Evolutionary conservation across 2,797 vertebrate genomes (phyloP), one percentile per base, ranked within the genome.

Genomic region (Cynopterus sphinx): DNA sequence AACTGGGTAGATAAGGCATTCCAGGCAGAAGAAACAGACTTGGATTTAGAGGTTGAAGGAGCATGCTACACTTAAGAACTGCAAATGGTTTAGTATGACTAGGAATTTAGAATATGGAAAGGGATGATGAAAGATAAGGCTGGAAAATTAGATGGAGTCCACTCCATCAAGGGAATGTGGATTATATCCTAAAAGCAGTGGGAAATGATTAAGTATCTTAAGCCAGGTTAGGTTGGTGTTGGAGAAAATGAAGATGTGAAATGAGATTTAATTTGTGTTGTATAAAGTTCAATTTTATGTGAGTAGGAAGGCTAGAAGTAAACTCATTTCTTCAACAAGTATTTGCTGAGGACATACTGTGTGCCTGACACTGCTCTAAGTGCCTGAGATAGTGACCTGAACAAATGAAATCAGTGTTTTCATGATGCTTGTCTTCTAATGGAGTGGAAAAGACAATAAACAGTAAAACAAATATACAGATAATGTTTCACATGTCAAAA

Each of bases 71-170:
- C 33, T 91, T 77, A 68, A 81, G 43, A 55, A 36, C 15, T 89
- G 9, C 71, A 95, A 70, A 70, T 33, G 67, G 46, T 36, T 88
- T 70, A 33, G 41, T 82, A 73, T 94, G 67, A 85, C 2, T 65
- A 39, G 26, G 26, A 89, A 89, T 55, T 91, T 67, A 91, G 31
- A 86, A 57, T 84, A 33, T 87, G 7, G 84, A 90, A 91, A 91
- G 21, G 36, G 13, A 31, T 75, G 8, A 55, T 91, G 6, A 83
- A 84, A 74, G 59, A 36, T 39, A 71, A 93, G 17, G 12, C 28
- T 81, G 17, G 59, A 53, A 94, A 91, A 96, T 87, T 93, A 83
- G 95, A 63, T 21, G 24, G 17, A 87, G 11, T 43, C 19, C 13
- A 90, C 2, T 68, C 57, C 28, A 41, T 59, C 53, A 78, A 43